Percentiles rank a stretch among this genome's conserved stretches.
phyloP scores from a whole-genome alignment of 2,113 vertebrate species.

The Pavo muticus region DNA sequence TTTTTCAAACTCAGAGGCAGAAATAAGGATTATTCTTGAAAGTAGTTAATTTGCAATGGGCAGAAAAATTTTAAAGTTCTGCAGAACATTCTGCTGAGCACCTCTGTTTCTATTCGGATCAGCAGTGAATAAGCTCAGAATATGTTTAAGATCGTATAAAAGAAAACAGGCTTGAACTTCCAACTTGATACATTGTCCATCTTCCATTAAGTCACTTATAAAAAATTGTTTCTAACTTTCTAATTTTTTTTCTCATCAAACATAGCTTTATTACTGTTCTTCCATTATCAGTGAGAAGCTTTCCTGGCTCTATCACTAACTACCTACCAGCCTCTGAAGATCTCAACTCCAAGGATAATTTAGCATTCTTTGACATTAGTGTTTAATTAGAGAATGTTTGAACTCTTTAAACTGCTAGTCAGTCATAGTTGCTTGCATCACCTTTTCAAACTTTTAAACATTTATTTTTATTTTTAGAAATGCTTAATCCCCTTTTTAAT shows the following conservation, averaged over 20 bases:
- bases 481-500: slow-evolving; percentile 77
- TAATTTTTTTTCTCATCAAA: neutral
- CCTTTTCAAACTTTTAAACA: slow-evolving; percentile 67
- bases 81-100: neutral
- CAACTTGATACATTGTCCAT: neutral
- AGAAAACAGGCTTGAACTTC: neutral
- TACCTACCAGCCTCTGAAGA: neutral
- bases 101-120: neutral
- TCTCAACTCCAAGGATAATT: neutral
- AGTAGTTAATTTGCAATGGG: neutral
- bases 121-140: neutral
- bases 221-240: neutral
- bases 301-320: neutral
- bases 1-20: neutral
- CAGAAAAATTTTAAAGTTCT: neutral
- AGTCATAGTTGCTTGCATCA: slow-evolving; percentile 48
- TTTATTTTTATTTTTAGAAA: slow-evolving; percentile 73
- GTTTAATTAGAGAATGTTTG: slow-evolving; percentile 57
- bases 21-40: slow-evolving; percentile 1
- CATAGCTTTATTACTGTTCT: neutral
- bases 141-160: neutral
- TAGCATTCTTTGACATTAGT: slow-evolving; percentile 10
- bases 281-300: neutral
- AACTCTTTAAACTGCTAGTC: slow-evolving; percentile 42
- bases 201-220: neutral